Conservation (phyloP, 1,140 invertebrate genomes). For the Medauroidea extradentata region DNA sequence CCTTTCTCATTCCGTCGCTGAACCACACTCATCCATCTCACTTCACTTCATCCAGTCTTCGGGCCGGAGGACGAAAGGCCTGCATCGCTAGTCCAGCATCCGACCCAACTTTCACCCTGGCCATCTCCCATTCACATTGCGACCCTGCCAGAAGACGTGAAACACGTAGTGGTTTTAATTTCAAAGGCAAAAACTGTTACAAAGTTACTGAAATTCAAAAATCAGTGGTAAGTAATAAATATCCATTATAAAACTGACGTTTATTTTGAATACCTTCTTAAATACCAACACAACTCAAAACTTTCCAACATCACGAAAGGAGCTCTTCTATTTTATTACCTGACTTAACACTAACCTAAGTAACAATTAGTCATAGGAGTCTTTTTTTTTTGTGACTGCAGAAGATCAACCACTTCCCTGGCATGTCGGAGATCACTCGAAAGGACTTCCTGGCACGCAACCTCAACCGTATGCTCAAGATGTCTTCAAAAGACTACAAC, state of each 20-base stretch:
- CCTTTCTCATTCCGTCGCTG: too few relatives aligned
- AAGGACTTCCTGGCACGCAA: constrained; percentile 82
- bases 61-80: too few relatives aligned
- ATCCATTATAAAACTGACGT: not conserved
- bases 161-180: too few relatives aligned
- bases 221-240: not conserved
- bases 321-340: not conserved
- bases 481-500: constrained; percentile 83
- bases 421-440: constrained; percentile 84
- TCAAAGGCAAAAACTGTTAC: not conserved
- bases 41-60: too few relatives aligned
- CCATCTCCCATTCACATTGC: too few relatives aligned
- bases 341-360: not conserved
- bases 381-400: constrained; percentile 42
- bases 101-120: too few relatives aligned
- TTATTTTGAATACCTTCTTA: not conserved
- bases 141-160: too few relatives aligned
- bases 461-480: constrained; percentile 77
- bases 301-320: not conserved
- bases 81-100: too few relatives aligned
- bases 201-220: not conserved
- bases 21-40: too few relatives aligned
- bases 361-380: not conserved
- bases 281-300: not conserved
- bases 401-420: constrained; percentile 89